phyloP scores from a whole-genome alignment of 30 jellyfish, hydroid and myxozoan species.

The Catostylus mosaicus region DNA sequence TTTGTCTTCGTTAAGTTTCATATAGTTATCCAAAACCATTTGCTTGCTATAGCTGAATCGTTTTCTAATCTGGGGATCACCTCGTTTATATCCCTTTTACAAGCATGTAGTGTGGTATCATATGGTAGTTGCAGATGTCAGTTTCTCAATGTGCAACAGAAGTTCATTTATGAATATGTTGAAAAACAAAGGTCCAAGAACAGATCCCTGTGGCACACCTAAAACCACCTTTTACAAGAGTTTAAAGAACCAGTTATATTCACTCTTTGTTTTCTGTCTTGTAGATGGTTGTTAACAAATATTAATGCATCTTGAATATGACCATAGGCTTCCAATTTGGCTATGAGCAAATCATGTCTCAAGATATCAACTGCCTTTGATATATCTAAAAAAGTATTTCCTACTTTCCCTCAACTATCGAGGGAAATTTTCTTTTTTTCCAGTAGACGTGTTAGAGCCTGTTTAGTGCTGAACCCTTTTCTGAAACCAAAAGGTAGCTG shows the following conservation, averaged over 20 bases:
- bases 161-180: constrained; percentile 5
- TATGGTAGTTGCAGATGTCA: not conserved
- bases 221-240: not conserved
- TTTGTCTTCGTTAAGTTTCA: no score
- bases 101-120: not conserved
- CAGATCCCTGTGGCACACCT: constrained; percentile 23
- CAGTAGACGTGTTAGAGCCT: not conserved
- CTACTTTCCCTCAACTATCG: not conserved
- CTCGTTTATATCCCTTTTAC: not conserved
- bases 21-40: no score
- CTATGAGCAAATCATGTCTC: not conserved
- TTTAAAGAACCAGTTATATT: not conserved
- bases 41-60: not conserved
- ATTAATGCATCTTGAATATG: not conserved
- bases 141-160: not conserved
- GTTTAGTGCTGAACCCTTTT: not conserved
- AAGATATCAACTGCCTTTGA: not conserved
- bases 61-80: no score
- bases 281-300: not conserved
- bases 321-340: no score
- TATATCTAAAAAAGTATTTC: not conserved
- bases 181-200: constrained; percentile 4
- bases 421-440: not conserved
- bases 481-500: not conserved
- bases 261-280: not conserved